These are phyloP conservation scores for Nymphalis io DNA, from an alignment of 1,140 invertebrate genomes.

Conservation along the genomic window DNA sequence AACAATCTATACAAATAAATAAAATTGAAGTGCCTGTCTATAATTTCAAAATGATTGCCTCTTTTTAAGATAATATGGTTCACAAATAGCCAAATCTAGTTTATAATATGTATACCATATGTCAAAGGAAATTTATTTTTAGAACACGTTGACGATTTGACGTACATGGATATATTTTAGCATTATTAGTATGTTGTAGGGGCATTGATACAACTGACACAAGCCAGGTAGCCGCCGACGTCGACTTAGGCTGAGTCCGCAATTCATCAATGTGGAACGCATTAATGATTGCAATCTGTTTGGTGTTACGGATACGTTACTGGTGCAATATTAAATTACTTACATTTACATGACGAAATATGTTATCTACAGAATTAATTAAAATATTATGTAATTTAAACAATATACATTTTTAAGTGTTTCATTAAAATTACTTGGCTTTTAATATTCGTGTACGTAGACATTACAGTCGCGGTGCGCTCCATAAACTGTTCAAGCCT, in stretches of 20 bases:
- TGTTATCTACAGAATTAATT: conserved; percentile 3
- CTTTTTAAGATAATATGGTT: no score
- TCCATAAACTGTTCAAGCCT: no score
- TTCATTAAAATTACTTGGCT: background rate
- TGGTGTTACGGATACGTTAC: conserved; percentile 8
- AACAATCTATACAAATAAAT: no score
- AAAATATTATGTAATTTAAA: background rate
- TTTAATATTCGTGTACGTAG: background rate
- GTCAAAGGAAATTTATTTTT: background rate
- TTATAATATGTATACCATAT: background rate
- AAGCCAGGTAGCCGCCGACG: background rate
- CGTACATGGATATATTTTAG: conserved; percentile 4
- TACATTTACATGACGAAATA: conserved; percentile 4
- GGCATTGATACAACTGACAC: conserved; percentile 2
- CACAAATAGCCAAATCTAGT: no score
- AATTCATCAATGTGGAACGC: conserved; percentile 17
- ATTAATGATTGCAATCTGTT: conserved; percentile 11
- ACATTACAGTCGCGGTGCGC: no score
- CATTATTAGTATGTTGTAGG: conserved; percentile 4
- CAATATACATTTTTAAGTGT: background rate
- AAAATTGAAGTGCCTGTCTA: no score
- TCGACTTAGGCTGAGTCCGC: conserved; percentile 2
- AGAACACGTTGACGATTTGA: background rate
- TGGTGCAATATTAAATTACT: conserved; percentile 17
- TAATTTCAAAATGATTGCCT: no score